Evolutionary conservation across 1,140 invertebrate genomes (phyloP), one percentile per base, ranked within the genome.

Genomic region (Zaprionus camerounensis): DNA sequence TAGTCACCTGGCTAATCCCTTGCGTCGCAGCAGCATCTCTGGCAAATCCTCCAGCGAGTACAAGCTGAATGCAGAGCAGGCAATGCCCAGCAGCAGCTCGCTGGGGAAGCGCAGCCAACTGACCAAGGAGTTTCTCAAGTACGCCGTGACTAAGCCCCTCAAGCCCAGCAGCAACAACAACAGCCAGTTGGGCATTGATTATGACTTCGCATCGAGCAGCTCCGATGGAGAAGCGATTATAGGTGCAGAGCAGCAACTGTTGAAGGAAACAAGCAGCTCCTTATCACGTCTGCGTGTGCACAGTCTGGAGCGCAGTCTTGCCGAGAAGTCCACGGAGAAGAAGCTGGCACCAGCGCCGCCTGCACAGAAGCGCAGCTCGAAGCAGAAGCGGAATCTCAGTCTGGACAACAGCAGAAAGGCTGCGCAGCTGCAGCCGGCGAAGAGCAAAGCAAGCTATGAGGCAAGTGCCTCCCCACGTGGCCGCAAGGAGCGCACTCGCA

Each of bases 311-410:
- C 77, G 92, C 11, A 84, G 72, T 26, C 34, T 83, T 15, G 78
- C 75, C 2, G 86, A 85, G 2, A 81, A 76, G 53, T 56, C n/a
- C 15, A 17, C 28, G 6, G 84, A 85, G 13, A 85, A 84, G 31
- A 88, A 85, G 46, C 12, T 66, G 0, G 11, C 53, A 7, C 20
- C 20, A 41, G 31, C 1, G 6, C 20, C 26, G 12, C 31, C 65
- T 12, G 13, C 28, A 49, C 88, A 84, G 34, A 92, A 92, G 26
- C 81, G 91, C 12, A 82, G 36, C 20, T 76, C 78, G 1, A 92
- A 92, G 55, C 91, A 92, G n/a, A 92, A 92, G 41, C 70, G 91
- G 12, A 92, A 92, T 41, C 74, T 92, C 2, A 88, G 91, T 53
- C 57, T 91, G 9, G 91, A 92, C 53, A 92, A 86, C 36, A 91